phyloP scores from a whole-genome alignment of 2,797 vertebrate genomes.

The Anguilla pacifica region DNA sequence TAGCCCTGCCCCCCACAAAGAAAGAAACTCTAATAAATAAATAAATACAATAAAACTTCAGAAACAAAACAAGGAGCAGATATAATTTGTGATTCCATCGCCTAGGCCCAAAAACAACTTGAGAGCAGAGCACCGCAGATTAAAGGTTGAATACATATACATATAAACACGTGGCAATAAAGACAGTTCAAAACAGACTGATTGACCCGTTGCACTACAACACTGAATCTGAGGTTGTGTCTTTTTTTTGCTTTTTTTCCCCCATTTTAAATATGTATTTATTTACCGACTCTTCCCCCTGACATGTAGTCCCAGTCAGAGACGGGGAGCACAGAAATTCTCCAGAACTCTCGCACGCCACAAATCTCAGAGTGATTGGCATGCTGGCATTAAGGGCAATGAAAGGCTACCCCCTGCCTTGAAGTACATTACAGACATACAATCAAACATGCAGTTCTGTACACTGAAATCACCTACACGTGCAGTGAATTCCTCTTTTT shows the following conservation, averaged over 20 bases:
- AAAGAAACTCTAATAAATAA: background rate
- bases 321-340: background rate
- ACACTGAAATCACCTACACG: background rate
- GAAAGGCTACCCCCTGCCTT: background rate
- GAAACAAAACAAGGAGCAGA: background rate
- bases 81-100: background rate
- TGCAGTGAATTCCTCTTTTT: background rate
- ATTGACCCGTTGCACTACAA: background rate
- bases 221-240: background rate
- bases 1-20: background rate
- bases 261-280: background rate
- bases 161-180: background rate
- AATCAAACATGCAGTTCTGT: background rate
- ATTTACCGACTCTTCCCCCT: background rate
- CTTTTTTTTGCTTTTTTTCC: background rate
- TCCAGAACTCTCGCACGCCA: background rate
- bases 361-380: background rate
- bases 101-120: background rate
- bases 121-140: background rate
- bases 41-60: background rate
- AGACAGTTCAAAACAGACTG: background rate
- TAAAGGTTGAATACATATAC: background rate
- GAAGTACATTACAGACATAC: background rate
- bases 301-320: background rate
- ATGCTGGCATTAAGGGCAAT: background rate